Percentiles rank a stretch among this genome's conserved stretches.
These are phyloP conservation scores for Antechinus stuartii DNA, from an alignment of 2,113 vertebrate species.

Conservation along the genomic window DNA sequence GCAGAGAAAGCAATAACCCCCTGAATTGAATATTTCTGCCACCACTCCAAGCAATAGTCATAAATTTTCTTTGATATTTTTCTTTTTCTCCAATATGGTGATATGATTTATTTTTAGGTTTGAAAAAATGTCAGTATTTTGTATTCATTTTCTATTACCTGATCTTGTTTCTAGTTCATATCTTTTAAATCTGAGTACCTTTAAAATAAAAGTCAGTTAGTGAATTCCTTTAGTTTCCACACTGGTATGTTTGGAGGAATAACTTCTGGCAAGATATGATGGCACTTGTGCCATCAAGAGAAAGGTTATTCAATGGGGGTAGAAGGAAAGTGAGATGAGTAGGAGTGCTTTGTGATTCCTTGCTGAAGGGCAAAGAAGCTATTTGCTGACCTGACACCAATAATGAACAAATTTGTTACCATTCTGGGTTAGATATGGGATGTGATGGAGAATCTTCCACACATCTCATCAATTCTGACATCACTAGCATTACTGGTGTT, in stretches of 20 bases:
- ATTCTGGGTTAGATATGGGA: background rate
- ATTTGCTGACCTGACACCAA: background rate
- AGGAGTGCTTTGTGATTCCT: background rate
- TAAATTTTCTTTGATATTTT: background rate
- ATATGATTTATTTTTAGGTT: background rate
- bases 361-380: background rate
- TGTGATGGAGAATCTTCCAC: background rate
- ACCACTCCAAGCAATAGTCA: background rate
- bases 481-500: background rate
- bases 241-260: background rate
- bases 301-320: background rate
- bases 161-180: background rate
- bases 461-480: background rate
- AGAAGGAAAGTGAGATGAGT: background rate
- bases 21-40: background rate
- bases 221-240: background rate
- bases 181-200: background rate
- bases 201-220: background rate
- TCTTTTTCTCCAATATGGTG: background rate
- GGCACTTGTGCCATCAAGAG: background rate
- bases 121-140: background rate
- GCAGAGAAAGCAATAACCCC: background rate
- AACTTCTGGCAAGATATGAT: background rate
- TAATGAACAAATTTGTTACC: background rate
- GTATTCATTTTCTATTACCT: background rate